Percentiles rank a stretch among this genome's conserved stretches.
phyloP scores from a whole-genome alignment of 2,113 vertebrate species.

The Stictonetta naevosa region DNA sequence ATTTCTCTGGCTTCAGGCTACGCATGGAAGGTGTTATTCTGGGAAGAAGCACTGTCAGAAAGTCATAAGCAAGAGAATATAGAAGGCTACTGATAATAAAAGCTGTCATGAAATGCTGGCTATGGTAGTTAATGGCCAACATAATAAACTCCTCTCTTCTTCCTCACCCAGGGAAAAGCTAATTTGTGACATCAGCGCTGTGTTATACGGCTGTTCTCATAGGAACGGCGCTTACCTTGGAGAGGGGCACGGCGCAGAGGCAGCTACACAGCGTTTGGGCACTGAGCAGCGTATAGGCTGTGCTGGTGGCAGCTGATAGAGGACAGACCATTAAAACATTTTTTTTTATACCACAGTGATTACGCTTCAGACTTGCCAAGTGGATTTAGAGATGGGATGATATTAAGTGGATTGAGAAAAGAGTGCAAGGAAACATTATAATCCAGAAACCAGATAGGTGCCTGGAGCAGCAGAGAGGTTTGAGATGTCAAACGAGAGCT shows the following conservation, averaged over 20 bases:
- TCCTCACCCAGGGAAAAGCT: not conserved
- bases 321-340: not conserved
- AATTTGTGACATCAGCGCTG: not conserved
- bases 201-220: not conserved
- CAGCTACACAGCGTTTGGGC: not conserved
- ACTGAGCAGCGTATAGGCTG: not conserved
- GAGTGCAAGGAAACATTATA: not conserved
- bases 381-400: not conserved
- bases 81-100: constrained; percentile 28
- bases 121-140: not conserved
- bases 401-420: not conserved
- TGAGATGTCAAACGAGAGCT: not conserved
- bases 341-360: not conserved
- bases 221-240: not conserved
- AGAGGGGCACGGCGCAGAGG: not conserved
- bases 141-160: constrained; percentile 8
- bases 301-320: not conserved
- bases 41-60: not conserved
- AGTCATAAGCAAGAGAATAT: constrained; percentile 1
- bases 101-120: not conserved
- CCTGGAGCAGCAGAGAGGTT: not conserved
- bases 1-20: constrained; percentile 7
- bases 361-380: not conserved
- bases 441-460: not conserved
- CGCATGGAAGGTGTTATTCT: not conserved